Evolutionary conservation across 2,888 invertebrate genomes (phyloP).

Genomic region (Lucinisca nassula): DNA sequence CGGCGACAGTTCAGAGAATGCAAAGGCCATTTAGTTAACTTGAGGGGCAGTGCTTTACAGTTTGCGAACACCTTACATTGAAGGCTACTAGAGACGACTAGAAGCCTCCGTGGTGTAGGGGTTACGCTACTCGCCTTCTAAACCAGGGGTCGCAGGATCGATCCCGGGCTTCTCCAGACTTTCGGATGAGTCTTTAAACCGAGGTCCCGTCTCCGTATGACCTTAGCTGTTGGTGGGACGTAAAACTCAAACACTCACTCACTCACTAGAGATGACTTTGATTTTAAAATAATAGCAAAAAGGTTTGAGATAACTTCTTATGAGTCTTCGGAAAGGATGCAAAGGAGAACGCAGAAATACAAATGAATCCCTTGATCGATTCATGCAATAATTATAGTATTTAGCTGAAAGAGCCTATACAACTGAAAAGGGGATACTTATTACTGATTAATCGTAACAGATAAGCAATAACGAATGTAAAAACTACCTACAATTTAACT

Average conservation of each 20-base stretch:
- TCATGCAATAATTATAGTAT: background rate
- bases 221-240: too few species aligned
- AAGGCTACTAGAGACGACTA: background rate
- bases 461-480: background rate
- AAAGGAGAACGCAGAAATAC: background rate
- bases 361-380: background rate
- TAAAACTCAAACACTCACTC: too few species aligned
- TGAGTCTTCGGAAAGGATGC: background rate
- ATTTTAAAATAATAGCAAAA: too few species aligned
- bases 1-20: too few species aligned
- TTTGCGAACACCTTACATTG: background rate
- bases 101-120: too few species aligned
- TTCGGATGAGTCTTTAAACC: background rate
- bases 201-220: too few species aligned
- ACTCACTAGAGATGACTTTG: too few species aligned
- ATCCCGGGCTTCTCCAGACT: too few species aligned
- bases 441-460: background rate
- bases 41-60: too few species aligned
- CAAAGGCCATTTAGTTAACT: too few species aligned
- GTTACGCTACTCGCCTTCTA: too few species aligned
- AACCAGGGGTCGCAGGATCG: too few species aligned
- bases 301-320: background rate
- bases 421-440: background rate
- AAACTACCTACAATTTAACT: background rate
- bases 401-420: background rate